Conservation (phyloP, 1,140 invertebrate species). For the Thaumetopoea pityocampa region DNA sequence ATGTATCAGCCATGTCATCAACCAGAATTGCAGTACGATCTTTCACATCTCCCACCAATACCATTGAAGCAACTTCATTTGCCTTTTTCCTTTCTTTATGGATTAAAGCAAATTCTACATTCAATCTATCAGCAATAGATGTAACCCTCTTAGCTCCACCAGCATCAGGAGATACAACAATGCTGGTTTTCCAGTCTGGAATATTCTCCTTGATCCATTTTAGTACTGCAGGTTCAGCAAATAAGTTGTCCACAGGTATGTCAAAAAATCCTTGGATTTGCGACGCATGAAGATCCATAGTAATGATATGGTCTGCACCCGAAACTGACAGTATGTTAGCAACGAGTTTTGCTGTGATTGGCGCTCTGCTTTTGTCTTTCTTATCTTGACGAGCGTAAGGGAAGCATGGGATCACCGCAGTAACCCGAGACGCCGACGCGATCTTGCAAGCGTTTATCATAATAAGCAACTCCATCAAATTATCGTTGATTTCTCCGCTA, state of each 20-base stretch:
- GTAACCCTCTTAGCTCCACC: conserved; percentile 93
- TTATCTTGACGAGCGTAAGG: conserved; percentile 99
- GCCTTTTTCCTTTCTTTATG: conserved; percentile 99
- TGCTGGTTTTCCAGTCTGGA: conserved; percentile 96
- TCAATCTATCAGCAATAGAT: conserved; percentile 89
- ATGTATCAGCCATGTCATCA: conserved; percentile 99
- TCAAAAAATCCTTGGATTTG: conserved; percentile 91
- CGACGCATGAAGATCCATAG: conserved; percentile 99
- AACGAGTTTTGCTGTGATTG: conserved; percentile 98
- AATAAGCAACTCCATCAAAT: conserved; percentile 98
- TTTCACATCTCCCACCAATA: conserved; percentile 98
- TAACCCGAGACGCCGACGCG: conserved; percentile 97
- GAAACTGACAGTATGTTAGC: conserved; percentile 99
- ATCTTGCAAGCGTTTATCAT: conserved; percentile 99
- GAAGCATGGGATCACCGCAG: conserved; percentile 99
- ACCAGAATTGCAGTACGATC: conserved; percentile 97
- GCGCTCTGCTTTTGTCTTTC: conserved; percentile 99
- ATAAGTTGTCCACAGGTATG: conserved; percentile 92
- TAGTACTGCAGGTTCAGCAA: conserved; percentile 98
- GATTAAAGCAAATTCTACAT: conserved; percentile 99
- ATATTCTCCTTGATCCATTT: conserved; percentile 99
- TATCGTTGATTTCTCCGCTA: conserved; percentile 98
- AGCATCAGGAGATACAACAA: conserved; percentile 99
- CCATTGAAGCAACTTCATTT: conserved; percentile 99
- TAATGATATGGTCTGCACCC: conserved; percentile 99